phyloP scores from a whole-genome alignment of 2,888 invertebrate species.

The Peribatodes rhomboidaria region DNA sequence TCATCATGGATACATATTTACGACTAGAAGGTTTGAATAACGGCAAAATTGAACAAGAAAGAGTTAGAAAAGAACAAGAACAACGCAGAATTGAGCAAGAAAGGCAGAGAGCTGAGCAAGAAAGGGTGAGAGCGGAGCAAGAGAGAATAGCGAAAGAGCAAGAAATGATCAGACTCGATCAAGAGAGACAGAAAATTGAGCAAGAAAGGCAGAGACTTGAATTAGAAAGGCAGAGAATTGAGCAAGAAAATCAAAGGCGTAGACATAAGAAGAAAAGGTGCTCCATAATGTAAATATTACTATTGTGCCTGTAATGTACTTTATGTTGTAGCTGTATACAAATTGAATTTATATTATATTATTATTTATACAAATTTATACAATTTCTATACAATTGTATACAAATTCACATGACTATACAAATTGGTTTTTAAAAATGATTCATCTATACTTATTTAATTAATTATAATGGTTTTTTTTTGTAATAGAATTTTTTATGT shows the following conservation, averaged over 20 bases:
- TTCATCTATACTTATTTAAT: no score
- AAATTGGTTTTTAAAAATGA: no score
- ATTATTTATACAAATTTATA: no score
- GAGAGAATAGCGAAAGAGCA: slow-evolving; percentile 16
- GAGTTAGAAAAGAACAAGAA: slow-evolving; percentile 17
- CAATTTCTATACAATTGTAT: no score
- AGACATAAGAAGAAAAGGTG: slow-evolving; percentile 16
- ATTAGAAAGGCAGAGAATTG: slow-evolving; percentile 18
- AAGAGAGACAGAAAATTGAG: slow-evolving; percentile 22
- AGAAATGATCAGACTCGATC: slow-evolving; percentile 19
- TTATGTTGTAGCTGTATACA: no score
- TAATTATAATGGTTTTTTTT: no score
- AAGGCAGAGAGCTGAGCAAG: slow-evolving; percentile 16
- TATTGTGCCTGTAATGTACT: no score
- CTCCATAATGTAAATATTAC: slow-evolving; percentile 11
- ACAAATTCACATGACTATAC: no score
- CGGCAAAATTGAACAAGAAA: slow-evolving; percentile 24
- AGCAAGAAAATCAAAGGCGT: slow-evolving; percentile 16
- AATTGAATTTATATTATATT: no score
- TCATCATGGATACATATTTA: slow-evolving; percentile 1
- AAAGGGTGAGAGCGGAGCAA: slow-evolving; percentile 19
- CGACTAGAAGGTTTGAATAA: slow-evolving; percentile 3
- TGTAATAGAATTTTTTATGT: no score
- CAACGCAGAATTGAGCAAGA: slow-evolving; percentile 15
- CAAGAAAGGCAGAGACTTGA: slow-evolving; percentile 28